Conservation (phyloP, 2,888 invertebrate genomes). For the Sipha maydis region DNA sequence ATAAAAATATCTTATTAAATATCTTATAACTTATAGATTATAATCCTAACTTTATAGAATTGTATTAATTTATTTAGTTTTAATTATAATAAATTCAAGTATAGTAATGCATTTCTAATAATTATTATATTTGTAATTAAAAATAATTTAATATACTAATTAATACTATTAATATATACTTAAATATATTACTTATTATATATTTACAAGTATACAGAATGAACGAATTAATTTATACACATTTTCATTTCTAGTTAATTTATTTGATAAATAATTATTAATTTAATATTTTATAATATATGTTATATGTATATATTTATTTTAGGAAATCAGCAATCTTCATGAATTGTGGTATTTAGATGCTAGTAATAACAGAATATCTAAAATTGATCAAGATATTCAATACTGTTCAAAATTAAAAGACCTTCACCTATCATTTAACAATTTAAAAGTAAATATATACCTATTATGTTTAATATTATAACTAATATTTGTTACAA, state of each 20-base stretch:
- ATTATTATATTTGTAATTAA: too few species aligned
- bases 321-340: constrained; percentile 45
- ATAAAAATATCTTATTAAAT: too few species aligned
- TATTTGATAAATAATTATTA: neutral
- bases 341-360: constrained; percentile 51
- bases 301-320: neutral
- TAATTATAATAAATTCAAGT: too few species aligned
- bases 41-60: too few species aligned
- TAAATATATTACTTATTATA: constrained; percentile 37
- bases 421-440: constrained; percentile 52
- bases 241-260: neutral
- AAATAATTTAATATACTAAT: too few species aligned
- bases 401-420: constrained; percentile 56
- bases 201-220: too few species aligned
- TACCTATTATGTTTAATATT: neutral
- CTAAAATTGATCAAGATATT: constrained; percentile 46
- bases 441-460: constrained; percentile 43
- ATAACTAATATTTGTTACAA: neutral
- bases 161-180: constrained; percentile 67
- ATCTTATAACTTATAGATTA: too few species aligned
- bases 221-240: too few species aligned
- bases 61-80: too few species aligned
- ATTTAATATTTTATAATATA: neutral
- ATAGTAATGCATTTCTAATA: too few species aligned
- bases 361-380: constrained; percentile 47